Base-by-base conservation (phyloP, 1,140 invertebrate genomes). In the Hyposmocoma kahamanoa region DNA sequence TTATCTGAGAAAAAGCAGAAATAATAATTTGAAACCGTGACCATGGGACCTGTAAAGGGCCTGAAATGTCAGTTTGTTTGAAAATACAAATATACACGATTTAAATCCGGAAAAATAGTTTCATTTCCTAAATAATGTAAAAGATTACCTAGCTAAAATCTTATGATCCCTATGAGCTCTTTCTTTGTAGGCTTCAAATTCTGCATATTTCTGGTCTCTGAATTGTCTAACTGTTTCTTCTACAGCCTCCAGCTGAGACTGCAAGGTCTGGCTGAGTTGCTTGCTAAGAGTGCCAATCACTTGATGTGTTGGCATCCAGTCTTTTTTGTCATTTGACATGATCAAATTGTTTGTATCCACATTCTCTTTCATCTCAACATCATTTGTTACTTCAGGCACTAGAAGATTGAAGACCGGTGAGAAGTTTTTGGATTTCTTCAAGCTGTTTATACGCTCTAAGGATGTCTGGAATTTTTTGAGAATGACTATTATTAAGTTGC, bases 101-200 rank as follows among this genome's bases (percentile, higher is more conserved):
- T n/a, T n/a, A n/a, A n/a, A n/a, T n/a, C n/a, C n/a, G n/a, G n/a
- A n/a, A n/a, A n/a, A n/a, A n/a, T n/a, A n/a, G n/a, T n/a, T n/a
- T n/a, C n/a, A n/a, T n/a, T n/a, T n/a, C n/a, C n/a, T n/a, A n/a
- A n/a, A n/a, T n/a, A n/a, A n/a, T n/a, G n/a, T n/a, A n/a, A n/a
- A n/a, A n/a, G 21, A 28, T 50, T 70, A 87, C 86, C 77, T 85
- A 60, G 77, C 67, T 65, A 87, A 70, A 61, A 82, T 79, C 69
- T 81, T 83, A 62, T 84, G 84, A 69, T 87, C 86, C 42, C 67
- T 77, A 44, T 87, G 81, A 57, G 86, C 86, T 58, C 60, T 74
- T 51, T 84, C 82, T 71, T 68, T 82, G 59, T 76, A 87, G 17
- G 74, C 73, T 55, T 87, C 83, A 72, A 77, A 86, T 22, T 87